phyloP scores from a whole-genome alignment of 1,140 invertebrate genomes.

The Eupristina koningsbergeri region DNA sequence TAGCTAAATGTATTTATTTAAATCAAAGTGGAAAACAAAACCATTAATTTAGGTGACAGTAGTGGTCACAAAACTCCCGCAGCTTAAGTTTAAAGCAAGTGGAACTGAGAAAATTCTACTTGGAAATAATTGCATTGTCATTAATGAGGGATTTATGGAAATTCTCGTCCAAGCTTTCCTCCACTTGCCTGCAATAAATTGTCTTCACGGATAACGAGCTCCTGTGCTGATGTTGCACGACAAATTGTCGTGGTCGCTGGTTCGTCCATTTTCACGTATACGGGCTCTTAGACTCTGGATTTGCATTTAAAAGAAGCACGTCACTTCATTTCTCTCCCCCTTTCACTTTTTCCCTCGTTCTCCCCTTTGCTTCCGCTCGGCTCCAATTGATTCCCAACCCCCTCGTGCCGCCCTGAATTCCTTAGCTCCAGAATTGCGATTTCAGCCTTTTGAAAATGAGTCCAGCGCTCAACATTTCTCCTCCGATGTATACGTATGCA shows the following conservation, averaged over 20 bases:
- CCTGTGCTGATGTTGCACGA: constrained; percentile 40
- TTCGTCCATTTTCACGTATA: constrained; percentile 22
- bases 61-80: constrained; percentile 24
- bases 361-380: not conserved
- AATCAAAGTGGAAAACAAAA: not conserved
- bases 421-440: constrained; percentile 3
- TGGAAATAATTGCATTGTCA: constrained; percentile 60
- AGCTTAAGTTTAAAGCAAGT: constrained; percentile 15
- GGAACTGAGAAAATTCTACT: constrained; percentile 41
- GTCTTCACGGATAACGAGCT: constrained; percentile 18
- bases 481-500: not conserved
- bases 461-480: not conserved
- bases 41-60: not conserved
- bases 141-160: constrained; percentile 59
- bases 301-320: constrained; percentile 59
- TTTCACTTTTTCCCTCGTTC: not conserved
- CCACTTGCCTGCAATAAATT: not conserved
- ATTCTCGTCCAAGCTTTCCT: constrained; percentile 47
- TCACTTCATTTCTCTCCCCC: not conserved
- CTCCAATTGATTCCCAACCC: not conserved
- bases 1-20: constrained; percentile 2
- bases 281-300: constrained; percentile 47
- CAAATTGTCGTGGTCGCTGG: constrained; percentile 52
- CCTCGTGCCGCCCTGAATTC: not conserved
- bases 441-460: not conserved